These are phyloP conservation scores for Rosalia funebris DNA, from an alignment of 2,888 invertebrate genomes.

Conservation along the genomic window DNA sequence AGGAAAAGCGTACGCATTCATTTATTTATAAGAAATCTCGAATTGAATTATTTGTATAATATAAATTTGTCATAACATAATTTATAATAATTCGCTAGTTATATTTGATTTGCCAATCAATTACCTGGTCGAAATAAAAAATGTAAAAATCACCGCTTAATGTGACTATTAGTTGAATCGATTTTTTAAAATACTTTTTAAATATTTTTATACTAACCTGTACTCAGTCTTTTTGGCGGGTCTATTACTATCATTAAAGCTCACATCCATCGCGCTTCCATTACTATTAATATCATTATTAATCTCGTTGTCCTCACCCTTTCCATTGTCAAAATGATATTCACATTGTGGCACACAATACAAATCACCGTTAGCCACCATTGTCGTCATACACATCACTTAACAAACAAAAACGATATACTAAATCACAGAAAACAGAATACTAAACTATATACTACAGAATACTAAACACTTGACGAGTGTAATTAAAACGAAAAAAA, in stretches of 20 bases:
- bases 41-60: no score
- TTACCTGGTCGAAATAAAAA: no score
- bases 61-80: no score
- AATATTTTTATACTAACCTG: constrained; percentile 32
- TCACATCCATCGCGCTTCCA: constrained; percentile 28
- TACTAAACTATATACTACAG: no score
- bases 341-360: constrained; percentile 31
- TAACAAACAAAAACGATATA: neutral
- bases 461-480: neutral
- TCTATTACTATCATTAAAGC: neutral
- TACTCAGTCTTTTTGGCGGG: constrained; percentile 30
- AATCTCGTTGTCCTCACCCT: constrained; percentile 28
- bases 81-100: no score
- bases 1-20: no score
- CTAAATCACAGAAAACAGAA: constrained; percentile 20
- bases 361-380: constrained; percentile 53
- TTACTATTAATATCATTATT: constrained; percentile 35
- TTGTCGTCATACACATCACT: constrained; percentile 36
- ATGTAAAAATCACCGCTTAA: no score
- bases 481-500: neutral
- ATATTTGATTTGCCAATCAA: no score
- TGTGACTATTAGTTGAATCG: no score
- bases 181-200: no score
- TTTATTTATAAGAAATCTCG: no score
- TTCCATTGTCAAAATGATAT: constrained; percentile 18